Evolutionary conservation across 2,888 invertebrate species (phyloP), one percentile per base, ranked within the genome.

Genomic region (Cryptus armator): DNA sequence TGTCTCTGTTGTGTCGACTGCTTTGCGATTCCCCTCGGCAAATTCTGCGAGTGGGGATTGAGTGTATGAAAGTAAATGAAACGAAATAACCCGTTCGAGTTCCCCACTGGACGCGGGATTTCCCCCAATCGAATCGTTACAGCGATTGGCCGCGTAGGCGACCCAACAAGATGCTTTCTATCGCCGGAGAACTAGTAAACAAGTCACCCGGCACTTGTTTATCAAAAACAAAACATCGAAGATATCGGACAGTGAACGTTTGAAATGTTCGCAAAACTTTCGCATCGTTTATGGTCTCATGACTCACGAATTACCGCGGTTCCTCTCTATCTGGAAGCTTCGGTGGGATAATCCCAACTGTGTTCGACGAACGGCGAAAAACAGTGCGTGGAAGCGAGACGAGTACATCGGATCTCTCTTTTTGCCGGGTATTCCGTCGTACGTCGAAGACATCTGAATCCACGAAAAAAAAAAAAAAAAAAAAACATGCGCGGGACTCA

Each of bases 231-330:
- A 29, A 68, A 51, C 46, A 32, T 68, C 16, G n/a, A 12, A 48
- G 48, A 9, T 68, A 14, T n/a, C 46, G 7, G n/a, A 10, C 14
- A 68, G 51, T 48, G 29, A 7, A 29, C 24, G 53, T 7, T 37
- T n/a, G 51, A 51, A 29, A 10, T 7, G 16, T 24, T 51, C 37
- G 32, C 9, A 16, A 32, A 70, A 51, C 16, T 53, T 70, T 70
- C 10, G 9, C 70, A 16, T 29, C n/a, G 37, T 2, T 12, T 19
- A 12, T 32, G 10, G n/a, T n/a, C 19, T 7, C 16, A 51, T 70
- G 68, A 51, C 51, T 48, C 68, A 53, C 1, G 37, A 1, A 70
- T 51, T 53, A 53, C 70, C 19, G 37, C 37, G 70, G 53, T 70
- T 70, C 37, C 9, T 68, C 16, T 2, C 16, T 32, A 32, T 10